Evolutionary conservation across 2,113 vertebrate genomes (phyloP), one percentile per base, ranked within the genome.

Genomic region (Psilopsiagon aurifrons): DNA sequence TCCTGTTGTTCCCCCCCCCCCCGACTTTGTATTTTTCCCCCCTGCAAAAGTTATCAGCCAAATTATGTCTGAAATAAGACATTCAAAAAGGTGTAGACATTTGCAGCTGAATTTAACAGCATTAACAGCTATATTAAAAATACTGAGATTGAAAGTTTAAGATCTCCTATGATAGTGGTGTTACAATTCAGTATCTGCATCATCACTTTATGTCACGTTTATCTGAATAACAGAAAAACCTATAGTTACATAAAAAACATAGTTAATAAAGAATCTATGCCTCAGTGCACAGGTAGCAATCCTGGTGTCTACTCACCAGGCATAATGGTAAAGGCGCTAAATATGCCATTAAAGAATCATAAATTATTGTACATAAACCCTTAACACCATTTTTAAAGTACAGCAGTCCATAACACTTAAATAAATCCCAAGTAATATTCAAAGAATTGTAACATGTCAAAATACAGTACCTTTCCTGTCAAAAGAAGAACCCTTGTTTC

Each of bases 401-500:
- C 9, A 9, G 22, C n/a, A 59, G 49, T 23, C 39, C 29, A 64
- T 28, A 19, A 47, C 8, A 68, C 47, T 35, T 2, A 52, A 75
- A 59, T 35, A 35, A 83, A 28, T 9, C 23, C 6, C 25, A 54
- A 66, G 18, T 44, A 73, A 87, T 41, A 83, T 23, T 63, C 9
- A 64, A 88, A 77, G 20, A 79, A 66, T 27, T 23, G 17, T 82
- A 85, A 80, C 28, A 55, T 69, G 62, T 59, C 88, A 94, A 88
- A 80, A 95, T 52, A 93, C 29, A 92, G 63, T 98, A 99, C 99
- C 99, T 99, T 99, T 97, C 99, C 99, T 76, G 99, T 99, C 95
- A 99, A 98, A 52, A 99, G 98, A 97, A 99, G 97, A 92, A 99
- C 98, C 96, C 98, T 98, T 71, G 98, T 99, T 84, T 99, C 99